Conservation (phyloP, 2,797 vertebrate species). For the Anableps anableps region DNA sequence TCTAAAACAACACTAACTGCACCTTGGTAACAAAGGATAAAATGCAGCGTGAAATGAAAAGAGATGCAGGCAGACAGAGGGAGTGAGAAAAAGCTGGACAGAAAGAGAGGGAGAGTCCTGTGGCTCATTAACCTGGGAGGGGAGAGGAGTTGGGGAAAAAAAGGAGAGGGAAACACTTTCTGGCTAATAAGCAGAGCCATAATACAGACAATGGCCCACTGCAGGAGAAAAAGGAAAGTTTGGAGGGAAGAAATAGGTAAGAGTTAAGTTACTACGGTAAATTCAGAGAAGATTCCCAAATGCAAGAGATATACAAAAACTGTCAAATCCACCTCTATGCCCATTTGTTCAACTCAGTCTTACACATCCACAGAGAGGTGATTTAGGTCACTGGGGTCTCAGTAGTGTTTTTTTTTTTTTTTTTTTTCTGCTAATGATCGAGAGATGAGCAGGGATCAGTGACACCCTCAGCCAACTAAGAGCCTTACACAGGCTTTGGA, state of each 20-base stretch:
- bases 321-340: neutral
- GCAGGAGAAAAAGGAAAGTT: conserved; percentile 30
- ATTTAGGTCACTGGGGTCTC: conserved; percentile 61
- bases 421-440: conserved; percentile 55
- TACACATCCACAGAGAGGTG: conserved; percentile 23
- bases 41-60: conserved; percentile 62
- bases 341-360: conserved; percentile 20
- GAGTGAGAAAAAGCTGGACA: conserved; percentile 52
- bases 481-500: conserved; percentile 72
- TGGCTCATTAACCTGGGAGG: conserved; percentile 72
- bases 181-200: conserved; percentile 68
- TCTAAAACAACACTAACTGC: conserved; percentile 72
- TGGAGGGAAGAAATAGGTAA: neutral
- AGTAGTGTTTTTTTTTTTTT: conserved; percentile 32
- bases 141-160: conserved; percentile 51
- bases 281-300: neutral
- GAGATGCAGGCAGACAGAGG: conserved; percentile 58
- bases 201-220: conserved; percentile 66
- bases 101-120: conserved; percentile 51
- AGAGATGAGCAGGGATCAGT: conserved; percentile 73
- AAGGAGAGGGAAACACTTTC: conserved; percentile 55
- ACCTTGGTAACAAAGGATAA: conserved; percentile 65
- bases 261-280: neutral
- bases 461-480: conserved; percentile 60
- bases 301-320: neutral